Evolutionary conservation across 1,140 invertebrate species (phyloP).

Genomic region (Drosophila pseudoananassae): DNA sequence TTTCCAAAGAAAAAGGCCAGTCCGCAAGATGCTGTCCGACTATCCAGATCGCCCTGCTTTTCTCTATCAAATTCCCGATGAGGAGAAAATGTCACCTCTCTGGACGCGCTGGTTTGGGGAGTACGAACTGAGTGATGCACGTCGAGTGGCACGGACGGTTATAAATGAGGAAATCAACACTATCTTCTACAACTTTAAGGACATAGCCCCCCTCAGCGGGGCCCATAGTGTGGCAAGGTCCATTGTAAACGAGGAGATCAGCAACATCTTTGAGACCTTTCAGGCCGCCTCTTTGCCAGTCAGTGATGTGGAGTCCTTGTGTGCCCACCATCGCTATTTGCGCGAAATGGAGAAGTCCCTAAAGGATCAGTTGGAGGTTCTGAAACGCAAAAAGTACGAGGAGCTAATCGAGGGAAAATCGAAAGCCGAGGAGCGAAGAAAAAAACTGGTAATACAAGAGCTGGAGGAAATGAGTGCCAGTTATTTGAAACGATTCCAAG

Average conservation of each 20-base stretch:
- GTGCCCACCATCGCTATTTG: slow-evolving; percentile 32
- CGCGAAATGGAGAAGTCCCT: slow-evolving; percentile 54
- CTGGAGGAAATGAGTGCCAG: slow-evolving; percentile 39
- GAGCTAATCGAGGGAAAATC: slow-evolving; percentile 3
- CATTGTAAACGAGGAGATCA: slow-evolving; percentile 36
- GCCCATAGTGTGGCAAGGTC: slow-evolving; percentile 9
- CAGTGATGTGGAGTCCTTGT: slow-evolving; percentile 30
- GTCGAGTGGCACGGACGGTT: slow-evolving; percentile 21
- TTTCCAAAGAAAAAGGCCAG: neutral
- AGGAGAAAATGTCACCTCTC: neutral
- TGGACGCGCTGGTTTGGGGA: slow-evolving; percentile 53
- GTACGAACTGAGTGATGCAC: neutral
- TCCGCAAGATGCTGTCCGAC: neutral
- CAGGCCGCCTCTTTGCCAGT: slow-evolving; percentile 16
- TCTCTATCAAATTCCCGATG: neutral
- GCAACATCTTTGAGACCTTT: slow-evolving; percentile 32
- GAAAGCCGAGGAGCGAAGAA: slow-evolving; percentile 2
- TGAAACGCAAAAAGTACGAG: slow-evolving; percentile 23
- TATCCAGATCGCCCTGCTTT: slow-evolving; percentile 11
- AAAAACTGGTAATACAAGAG: slow-evolving; percentile 27
- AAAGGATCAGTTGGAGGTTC: slow-evolving; percentile 1
- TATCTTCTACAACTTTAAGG: slow-evolving; percentile 3
- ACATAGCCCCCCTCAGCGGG: neutral
- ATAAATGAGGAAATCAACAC: slow-evolving; percentile 34
- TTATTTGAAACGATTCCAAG: slow-evolving; percentile 38